Evolutionary conservation across 2,888 invertebrate species (phyloP), one percentile per base, ranked within the genome.

Genomic region (Netelia virgata): DNA sequence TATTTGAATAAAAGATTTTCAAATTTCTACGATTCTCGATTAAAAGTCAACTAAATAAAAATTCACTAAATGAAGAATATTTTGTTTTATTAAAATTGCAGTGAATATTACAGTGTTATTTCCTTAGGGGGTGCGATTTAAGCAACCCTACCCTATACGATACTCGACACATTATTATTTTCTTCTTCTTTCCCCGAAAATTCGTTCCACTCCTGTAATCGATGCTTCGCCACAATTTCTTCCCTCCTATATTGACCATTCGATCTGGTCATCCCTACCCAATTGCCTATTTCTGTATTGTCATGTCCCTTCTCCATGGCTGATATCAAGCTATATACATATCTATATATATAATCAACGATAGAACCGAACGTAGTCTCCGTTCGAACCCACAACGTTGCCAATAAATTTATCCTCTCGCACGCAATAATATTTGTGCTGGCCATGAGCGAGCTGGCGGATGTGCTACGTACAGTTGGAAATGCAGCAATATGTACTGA

Each of bases 361-460:
- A 47, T 8, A 36, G 18, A 16, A 64, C 53, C 57, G 43, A 73
- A 63, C 43, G 36, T 53, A 66, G 3, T 36, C 2, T 16, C 9
- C 36, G 41, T 28, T 11, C 20, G 5, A 61, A 61, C 18, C n/a
- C 1, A 53, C 18, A 14, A 16, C 50, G 20, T 59, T 68, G 55
- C 57, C 81, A 73, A 77, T 90, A 89, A 90, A 90, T 90, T 89
- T 88, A 89, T 88, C 88, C 87, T 81, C 63, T 88, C 89, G 88
- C 89, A 88, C 89, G 90, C 90, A 89, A 91, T 89, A 90, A 90
- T 89, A 90, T 90, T 91, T 90, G 89, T 86, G 87, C 87, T 87
- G 87, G 87, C 85, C 87, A 88, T 85, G 77, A 84, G 84, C 86
- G 89, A 84, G 85, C 77, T 87, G 55, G 47, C 23, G 50, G 16